A percentile compares a stretch with the other conserved stretches of the same genome.
These are phyloP conservation scores for Chaitophorus viminalis DNA, from an alignment of 2,888 invertebrate species.

Conservation along the genomic window DNA sequence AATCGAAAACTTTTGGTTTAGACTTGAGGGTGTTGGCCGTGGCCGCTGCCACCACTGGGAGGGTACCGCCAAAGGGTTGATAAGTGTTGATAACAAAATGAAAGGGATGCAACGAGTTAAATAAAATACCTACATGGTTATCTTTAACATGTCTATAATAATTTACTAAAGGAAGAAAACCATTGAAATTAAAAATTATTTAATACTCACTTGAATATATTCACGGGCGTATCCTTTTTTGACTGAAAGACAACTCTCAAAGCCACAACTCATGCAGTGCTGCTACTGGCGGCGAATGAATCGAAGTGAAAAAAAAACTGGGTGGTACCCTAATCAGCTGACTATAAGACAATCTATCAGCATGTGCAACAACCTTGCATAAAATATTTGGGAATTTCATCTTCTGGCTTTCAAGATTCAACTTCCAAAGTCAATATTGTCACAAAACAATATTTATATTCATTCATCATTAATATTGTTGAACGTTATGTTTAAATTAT, in stretches of 20 bases:
- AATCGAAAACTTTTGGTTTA: background rate
- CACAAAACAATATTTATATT: too few species aligned
- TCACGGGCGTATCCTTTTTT: slow-evolving; percentile 59
- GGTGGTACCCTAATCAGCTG: slow-evolving; percentile 59
- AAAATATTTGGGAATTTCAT: background rate
- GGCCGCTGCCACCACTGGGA: background rate
- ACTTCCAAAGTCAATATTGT: background rate
- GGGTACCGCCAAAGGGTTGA: slow-evolving; percentile 53
- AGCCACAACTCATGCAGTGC: slow-evolving; percentile 57
- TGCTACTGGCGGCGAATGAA: slow-evolving; percentile 60
- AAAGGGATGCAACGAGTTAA: background rate
- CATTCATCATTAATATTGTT: too few species aligned
- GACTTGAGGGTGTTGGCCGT: slow-evolving; percentile 52
- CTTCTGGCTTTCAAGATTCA: background rate
- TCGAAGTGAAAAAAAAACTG: slow-evolving; percentile 39
- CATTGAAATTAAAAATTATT: slow-evolving; percentile 9
- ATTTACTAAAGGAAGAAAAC: background rate
- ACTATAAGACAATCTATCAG: slow-evolving; percentile 44
- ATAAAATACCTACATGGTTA: background rate
- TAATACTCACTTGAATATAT: slow-evolving; percentile 39
- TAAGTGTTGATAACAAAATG: slow-evolving; percentile 53
- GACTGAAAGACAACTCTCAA: slow-evolving; percentile 35
- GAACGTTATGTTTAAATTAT: too few species aligned
- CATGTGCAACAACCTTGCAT: slow-evolving; percentile 43
- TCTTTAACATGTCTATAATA: background rate